Evolutionary conservation across 2,888 invertebrate species (phyloP).

Genomic region (Hydroisotoma schaefferi): DNA sequence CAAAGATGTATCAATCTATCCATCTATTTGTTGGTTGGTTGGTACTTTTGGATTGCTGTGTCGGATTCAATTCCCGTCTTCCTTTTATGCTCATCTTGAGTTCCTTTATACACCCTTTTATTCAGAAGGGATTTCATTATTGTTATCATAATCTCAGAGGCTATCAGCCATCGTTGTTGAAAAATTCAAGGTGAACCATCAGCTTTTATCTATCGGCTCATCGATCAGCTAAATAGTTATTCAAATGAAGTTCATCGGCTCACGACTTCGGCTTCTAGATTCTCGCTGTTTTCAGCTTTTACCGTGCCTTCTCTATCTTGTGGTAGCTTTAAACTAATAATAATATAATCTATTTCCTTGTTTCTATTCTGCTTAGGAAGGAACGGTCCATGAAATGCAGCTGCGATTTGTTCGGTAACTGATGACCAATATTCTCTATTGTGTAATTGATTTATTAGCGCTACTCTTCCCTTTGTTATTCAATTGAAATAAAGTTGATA

Average conservation of each 20-base stretch:
- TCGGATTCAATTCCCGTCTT: slow-evolving; percentile 10
- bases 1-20: slow-evolving; percentile 15
- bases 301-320: background rate
- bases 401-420: no score
- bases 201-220: slow-evolving; percentile 10
- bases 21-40: background rate
- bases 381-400: no score
- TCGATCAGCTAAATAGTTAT: slow-evolving; percentile 9
- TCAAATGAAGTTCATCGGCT: slow-evolving; percentile 11
- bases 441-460: background rate
- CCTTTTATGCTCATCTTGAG: slow-evolving; percentile 7
- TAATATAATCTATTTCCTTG: no score
- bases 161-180: slow-evolving; percentile 13
- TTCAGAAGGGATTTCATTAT: background rate
- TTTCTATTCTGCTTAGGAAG: no score
- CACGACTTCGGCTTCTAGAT: slow-evolving; percentile 10
- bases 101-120: slow-evolving; percentile 4
- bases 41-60: no score
- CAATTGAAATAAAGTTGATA: no score
- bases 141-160: slow-evolving; percentile 3
- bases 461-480: background rate
- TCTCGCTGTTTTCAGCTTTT: no score
- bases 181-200: slow-evolving; percentile 6
- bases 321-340: no score
- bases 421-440: background rate